Conservation (phyloP, 2,113 vertebrate species). For the Chiloscyllium plagiosum region DNA sequence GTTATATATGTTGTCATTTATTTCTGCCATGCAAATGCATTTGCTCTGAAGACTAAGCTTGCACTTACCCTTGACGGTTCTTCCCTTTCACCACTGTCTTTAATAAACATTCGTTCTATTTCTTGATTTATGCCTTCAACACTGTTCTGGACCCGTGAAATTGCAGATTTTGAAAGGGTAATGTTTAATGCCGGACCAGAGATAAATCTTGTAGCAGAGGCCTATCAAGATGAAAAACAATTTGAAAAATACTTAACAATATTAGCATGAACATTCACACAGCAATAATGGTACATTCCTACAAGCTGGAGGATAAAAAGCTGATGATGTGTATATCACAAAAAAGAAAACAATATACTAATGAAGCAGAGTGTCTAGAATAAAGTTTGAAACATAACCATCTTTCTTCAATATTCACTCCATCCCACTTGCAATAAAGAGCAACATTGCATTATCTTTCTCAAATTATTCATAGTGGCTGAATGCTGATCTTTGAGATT, state of each 20-base stretch:
- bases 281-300: not conserved
- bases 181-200: slow-evolving; percentile 67
- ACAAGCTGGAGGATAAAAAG: slow-evolving; percentile 2
- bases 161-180: slow-evolving; percentile 76
- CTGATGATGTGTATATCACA: not conserved
- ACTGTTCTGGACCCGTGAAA: slow-evolving; percentile 79
- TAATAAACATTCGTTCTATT: slow-evolving; percentile 90
- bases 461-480: too few species aligned
- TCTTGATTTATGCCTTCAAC: slow-evolving; percentile 91
- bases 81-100: slow-evolving; percentile 76
- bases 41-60: not conserved
- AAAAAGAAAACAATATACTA: not conserved
- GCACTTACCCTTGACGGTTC: slow-evolving; percentile 79
- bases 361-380: not conserved
- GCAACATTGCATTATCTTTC: too few species aligned
- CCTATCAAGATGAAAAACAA: slow-evolving; percentile 50
- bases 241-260: not conserved
- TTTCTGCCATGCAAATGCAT: not conserved
- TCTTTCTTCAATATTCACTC: not conserved
- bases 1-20: not conserved
- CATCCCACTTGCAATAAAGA: too few species aligned
- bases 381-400: not conserved
- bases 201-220: slow-evolving; percentile 67
- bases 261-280: not conserved
- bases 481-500: too few species aligned